Base-by-base conservation (phyloP, 2,113 vertebrate species). In the Balaenoptera acutorostrata region DNA sequence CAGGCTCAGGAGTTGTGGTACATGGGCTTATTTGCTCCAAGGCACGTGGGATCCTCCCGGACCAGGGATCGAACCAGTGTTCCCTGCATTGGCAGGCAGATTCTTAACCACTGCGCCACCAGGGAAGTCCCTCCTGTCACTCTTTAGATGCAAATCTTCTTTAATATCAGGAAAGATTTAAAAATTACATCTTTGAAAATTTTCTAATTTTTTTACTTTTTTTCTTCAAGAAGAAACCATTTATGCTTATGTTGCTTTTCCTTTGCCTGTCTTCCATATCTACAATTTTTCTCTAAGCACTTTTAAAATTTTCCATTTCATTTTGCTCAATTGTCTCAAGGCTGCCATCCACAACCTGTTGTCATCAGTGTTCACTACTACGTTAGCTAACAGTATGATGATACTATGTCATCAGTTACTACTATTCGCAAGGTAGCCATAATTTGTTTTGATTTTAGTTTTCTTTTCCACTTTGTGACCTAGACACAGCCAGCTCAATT, bases 231-330 rank as follows among this genome's bases (percentile, higher is more conserved):
- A 90, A 75, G 29, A 49, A 88, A 88, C 84, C 15, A 75, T 63
- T 41, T 49, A 71, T 88, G 23, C 3, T 93, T 71, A 77, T 25
- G 27, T 59, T 92, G 13, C 61, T 61, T 66, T 49, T 63, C 23
- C 29, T 96, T 94, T 78, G 39, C 39, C 57, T 92, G 61, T 63
- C 52, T 97, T 90, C 49, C 25, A 88, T 84, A 93, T 29, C 55
- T 88, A 80, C 0, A 88, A 64, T 77, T 91, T 95, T 69, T 75
- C 49, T 85, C 18, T 80, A 52, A 85, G 84, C 0, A 39, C 31
- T 93, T 94, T 81, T 31, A 6, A 61, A 88, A 33, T 61, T 82
- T 82, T 92, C n/a, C n/a, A 31, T 72, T 90, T 74, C 13, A 78
- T 91, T 84, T 95, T 91, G 33, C 41, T 59, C 57, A 68, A 1